Evolutionary conservation across 2,113 vertebrate genomes (phyloP).

Genomic region (Syngnathus scovelli): DNA sequence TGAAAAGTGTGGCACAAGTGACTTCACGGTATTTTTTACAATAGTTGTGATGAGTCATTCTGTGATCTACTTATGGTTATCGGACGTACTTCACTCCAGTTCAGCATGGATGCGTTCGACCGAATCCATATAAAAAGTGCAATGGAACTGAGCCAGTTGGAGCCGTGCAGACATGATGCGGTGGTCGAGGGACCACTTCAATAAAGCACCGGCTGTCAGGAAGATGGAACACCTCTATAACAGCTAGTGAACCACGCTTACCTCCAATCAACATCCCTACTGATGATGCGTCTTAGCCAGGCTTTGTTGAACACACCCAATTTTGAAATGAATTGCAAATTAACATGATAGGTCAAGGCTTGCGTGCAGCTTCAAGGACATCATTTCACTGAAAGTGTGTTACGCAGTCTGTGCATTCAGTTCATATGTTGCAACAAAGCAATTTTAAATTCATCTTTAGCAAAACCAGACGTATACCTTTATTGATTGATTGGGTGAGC

Average conservation of each 20-base stretch:
- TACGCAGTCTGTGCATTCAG: neutral
- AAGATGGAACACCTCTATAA: slow-evolving; percentile 25
- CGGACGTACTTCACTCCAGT: neutral
- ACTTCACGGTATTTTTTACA: neutral
- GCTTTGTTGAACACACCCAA: slow-evolving; percentile 7
- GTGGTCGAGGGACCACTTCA: neutral
- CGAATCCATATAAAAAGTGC: neutral
- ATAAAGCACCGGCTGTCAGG: slow-evolving; percentile 4
- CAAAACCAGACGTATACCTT: neutral
- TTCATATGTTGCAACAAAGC: slow-evolving; percentile 38
- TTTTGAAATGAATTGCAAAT: slow-evolving; percentile 20
- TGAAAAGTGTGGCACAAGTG: neutral
- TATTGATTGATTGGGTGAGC: neutral
- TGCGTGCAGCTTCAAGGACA: slow-evolving; percentile 2
- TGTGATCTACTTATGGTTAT: neutral
- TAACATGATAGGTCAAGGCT: neutral
- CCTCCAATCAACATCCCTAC: slow-evolving; percentile 14
- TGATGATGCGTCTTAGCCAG: slow-evolving; percentile 22
- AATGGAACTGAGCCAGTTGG: neutral
- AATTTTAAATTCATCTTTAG: neutral
- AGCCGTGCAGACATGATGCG: slow-evolving; percentile 3
- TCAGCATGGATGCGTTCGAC: neutral
- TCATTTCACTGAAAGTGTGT: neutral
- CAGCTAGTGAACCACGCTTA: slow-evolving; percentile 26
- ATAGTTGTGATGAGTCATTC: neutral